Evolutionary conservation across 1,140 invertebrate genomes (phyloP).

Genomic region (Drosophila littoralis): DNA sequence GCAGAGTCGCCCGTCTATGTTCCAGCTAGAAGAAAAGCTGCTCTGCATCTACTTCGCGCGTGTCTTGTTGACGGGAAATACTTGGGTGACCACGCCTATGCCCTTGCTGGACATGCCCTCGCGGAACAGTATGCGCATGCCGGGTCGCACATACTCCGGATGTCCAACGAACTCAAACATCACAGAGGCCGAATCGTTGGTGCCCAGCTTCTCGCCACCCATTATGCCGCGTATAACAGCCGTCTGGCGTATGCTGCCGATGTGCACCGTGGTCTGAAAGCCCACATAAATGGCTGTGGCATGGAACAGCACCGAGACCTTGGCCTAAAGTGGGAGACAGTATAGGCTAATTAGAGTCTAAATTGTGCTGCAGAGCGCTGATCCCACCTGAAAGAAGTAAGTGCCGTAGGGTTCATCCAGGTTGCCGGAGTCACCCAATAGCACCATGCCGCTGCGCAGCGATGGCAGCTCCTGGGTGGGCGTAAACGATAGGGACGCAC

Average conservation of each 20-base stretch:
- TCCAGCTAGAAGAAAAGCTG: conserved; percentile 4
- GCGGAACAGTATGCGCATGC: conserved; percentile 93
- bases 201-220: conserved; percentile 85
- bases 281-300: conserved; percentile 90
- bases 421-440: conserved; percentile 85
- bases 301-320: conserved; percentile 94
- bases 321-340: conserved; percentile 88
- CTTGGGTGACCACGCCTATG: conserved; percentile 95
- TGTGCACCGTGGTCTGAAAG: conserved; percentile 97
- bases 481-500: conserved; percentile 93
- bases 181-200: conserved; percentile 94
- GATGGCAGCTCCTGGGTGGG: conserved; percentile 85
- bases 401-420: conserved; percentile 87
- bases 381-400: conserved; percentile 90
- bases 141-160: conserved; percentile 96
- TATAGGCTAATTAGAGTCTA: no score
- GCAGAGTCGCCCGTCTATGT: not conserved
- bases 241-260: conserved; percentile 97
- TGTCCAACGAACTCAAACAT: conserved; percentile 95
- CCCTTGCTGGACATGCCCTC: conserved; percentile 93
- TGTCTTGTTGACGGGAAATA: conserved; percentile 87
- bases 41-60: conserved; percentile 46
- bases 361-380: not conserved
- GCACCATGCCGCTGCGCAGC: conserved; percentile 93
- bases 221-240: conserved; percentile 90